Base-by-base conservation (phyloP, 2,113 vertebrate species). In the Istiophorus platypterus region DNA sequence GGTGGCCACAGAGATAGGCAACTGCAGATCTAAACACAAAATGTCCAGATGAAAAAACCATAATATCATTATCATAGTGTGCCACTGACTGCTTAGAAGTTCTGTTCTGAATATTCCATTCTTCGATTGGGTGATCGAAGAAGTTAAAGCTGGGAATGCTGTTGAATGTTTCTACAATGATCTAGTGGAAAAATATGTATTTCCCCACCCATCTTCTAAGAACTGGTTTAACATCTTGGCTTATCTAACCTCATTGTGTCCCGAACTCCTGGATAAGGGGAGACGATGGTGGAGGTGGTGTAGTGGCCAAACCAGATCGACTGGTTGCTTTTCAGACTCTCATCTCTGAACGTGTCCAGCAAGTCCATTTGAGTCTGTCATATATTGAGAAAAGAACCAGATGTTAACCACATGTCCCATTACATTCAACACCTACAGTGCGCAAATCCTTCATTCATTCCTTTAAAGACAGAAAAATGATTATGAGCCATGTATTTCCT, bases 241-340 rank as follows among this genome's bases (percentile, higher is more conserved):
- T 24, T 2, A 22, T 29, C 61, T 93, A 81, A 98, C 98, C 97
- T 98, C 97, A 99, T 99, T 69, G 97, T 49, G 31, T 94, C 85
- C 62, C 96, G 90, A 82, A 99, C 90, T 79, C 98, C 98, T 2
- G 97, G 97, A 47, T 94, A 93, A 9, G 96, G 92, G 5, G 97
- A 99, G 90, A 99, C 94, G 41, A 99, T 94, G 37, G 97, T 97
- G 58, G 98, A 99, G 18, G 98, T 99, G 82, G 98, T 96, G 86
- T 96, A 99, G 91, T 99, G 98, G 83, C 98, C 98, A 90, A 99
- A 99, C 98, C 98, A 99, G 94, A 99, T 79, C 5, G 96, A 96
- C 80, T 99, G 97, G 92, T 99, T 99, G 91, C 96, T 99, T 58
- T 45, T 86, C 62, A 89, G 89, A 82, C 96, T 97, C 93, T 97